These are phyloP conservation scores for Lanius collurio DNA, from an alignment of 2,113 vertebrate species.

Conservation along the genomic window DNA sequence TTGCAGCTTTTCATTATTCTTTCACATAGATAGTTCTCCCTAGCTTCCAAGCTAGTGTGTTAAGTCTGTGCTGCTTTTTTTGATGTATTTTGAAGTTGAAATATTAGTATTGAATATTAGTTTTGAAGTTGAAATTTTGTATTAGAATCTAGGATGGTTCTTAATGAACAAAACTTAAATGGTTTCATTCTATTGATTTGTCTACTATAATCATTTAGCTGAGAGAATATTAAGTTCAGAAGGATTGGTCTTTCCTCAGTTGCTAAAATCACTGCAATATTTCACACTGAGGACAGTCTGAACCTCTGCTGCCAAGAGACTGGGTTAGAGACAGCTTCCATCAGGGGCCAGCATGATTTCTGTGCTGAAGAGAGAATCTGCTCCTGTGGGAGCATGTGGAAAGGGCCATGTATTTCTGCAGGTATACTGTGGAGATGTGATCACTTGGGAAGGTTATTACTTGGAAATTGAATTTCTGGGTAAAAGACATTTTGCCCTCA, in stretches of 20 bases:
- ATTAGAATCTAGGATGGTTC: not conserved
- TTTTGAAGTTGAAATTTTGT: not conserved
- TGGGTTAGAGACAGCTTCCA: not conserved
- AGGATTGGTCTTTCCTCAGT: not conserved
- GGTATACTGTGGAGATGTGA: not conserved
- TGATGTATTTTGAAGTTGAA: not conserved
- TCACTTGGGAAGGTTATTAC: not conserved
- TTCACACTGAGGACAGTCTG: not conserved
- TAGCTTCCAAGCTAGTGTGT: not conserved
- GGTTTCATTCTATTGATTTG: not conserved
- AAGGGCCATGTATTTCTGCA: not conserved
- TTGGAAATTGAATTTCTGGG: not conserved
- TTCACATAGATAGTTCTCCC: not conserved
- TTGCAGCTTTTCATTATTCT: not conserved
- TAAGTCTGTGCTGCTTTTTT: not conserved
- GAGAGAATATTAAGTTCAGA: not conserved
- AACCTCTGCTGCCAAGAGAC: not conserved
- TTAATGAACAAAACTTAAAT: not conserved
- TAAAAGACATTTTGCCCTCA: not conserved
- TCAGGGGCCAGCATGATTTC: not conserved
- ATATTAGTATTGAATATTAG: not conserved
- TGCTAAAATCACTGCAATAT: not conserved
- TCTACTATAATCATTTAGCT: not conserved
- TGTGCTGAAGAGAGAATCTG: not conserved
- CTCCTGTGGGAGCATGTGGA: not conserved